Base-by-base conservation (phyloP, 2,113 vertebrate genomes). In the Eublepharis macularius region DNA sequence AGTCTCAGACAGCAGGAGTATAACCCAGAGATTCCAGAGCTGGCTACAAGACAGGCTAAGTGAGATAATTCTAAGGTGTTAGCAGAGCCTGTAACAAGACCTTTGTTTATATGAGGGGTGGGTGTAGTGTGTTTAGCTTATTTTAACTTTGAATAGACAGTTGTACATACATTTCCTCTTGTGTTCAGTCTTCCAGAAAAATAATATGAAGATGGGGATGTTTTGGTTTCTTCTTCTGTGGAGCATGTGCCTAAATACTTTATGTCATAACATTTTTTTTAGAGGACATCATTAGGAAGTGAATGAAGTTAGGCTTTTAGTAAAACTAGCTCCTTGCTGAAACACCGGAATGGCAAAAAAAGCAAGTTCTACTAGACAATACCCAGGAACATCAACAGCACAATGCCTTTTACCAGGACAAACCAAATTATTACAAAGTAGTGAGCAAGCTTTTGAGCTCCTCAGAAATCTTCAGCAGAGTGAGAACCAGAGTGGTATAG, bases 311-410 rank as follows among this genome's bases (percentile, higher is more conserved):
- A 1, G 0, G 0, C 47, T 4, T 63, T 85, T 63, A 1, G 39
- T 81, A 39, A 4, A 89, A 49, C 63, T 72, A 63, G 36, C 32
- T 65, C 63, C 32, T 76, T 45, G 3, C 34, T 49, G 12, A 36
- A 68, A 66, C 13, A 39, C 11, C 60, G 89, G 83, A 83, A 69
- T 90, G 89, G 89, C 82, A 86, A 87, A 87, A 41, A 76, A 75
- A 87, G 84, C 6, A 29, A 63, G 26, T 29, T 63, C 8, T 63
- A 2, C 60, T 26, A 3, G 26, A 8, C 26, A 9, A 29, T 63
- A 63, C 29, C 60, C 60, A 63, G 60, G 29, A 63, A 63, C 60
- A 26, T 63, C 26, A 29, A 10, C 60, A 63, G 60, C 60, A 63
- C 7, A 10, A 29, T 63, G 10, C 60, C 24, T 60, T 4, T 60